These are phyloP conservation scores for Eulimnadia texana DNA, from an alignment of 1,140 invertebrate species.

Conservation along the genomic window DNA sequence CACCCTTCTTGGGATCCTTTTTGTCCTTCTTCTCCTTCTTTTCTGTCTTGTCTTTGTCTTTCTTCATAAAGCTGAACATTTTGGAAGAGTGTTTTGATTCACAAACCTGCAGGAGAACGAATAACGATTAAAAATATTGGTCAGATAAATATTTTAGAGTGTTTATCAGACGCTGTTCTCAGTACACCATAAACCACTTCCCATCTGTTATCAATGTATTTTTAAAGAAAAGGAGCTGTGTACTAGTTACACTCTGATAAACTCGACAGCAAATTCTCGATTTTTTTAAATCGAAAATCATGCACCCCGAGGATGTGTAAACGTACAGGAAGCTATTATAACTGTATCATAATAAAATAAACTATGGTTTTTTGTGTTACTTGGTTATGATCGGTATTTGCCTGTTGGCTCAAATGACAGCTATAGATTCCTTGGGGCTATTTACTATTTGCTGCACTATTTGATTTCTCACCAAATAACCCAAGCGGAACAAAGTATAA, in stretches of 20 bases:
- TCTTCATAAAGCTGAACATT: conserved; percentile 84
- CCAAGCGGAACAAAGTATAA: too few species aligned
- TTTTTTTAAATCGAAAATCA: too few species aligned
- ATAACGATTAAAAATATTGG: not conserved
- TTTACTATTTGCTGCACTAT: not conserved
- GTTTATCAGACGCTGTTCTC: too few species aligned
- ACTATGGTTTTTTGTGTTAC: too few species aligned
- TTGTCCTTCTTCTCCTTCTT: conserved; percentile 71
- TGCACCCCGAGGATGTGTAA: too few species aligned
- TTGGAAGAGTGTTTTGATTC: too few species aligned
- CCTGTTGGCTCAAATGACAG: not conserved
- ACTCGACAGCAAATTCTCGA: too few species aligned
- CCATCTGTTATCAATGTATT: not conserved
- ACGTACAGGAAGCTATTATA: not conserved
- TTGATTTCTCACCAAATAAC: not conserved
- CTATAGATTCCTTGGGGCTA: not conserved
- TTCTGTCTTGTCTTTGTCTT: conserved; percentile 66
- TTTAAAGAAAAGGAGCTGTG: not conserved
- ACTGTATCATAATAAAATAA: not conserved
- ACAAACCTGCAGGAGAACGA: not conserved
- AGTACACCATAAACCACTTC: too few species aligned
- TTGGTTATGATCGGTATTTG: not conserved
- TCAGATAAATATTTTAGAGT: too few species aligned
- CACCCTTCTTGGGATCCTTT: conserved; percentile 50
- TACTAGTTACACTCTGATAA: too few species aligned